These are phyloP conservation scores for Callopanchax toddi DNA, from an alignment of 2,113 vertebrate genomes.

Conservation along the genomic window DNA sequence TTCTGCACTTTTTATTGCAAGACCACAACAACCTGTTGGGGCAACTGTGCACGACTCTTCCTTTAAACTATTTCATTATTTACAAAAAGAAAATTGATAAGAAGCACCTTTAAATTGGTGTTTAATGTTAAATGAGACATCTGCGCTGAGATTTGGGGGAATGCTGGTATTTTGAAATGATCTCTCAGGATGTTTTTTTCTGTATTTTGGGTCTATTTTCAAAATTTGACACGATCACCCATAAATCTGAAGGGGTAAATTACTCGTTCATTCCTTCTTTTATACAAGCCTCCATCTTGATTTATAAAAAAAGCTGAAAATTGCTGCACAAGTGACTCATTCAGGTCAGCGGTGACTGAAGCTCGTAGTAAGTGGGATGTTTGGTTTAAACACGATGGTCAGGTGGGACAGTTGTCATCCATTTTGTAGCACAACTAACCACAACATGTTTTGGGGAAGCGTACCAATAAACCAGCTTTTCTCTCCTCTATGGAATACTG, in stretches of 20 bases:
- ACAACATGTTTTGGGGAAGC: background rate
- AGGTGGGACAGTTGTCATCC: background rate
- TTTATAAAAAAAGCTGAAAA: background rate
- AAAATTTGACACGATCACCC: background rate
- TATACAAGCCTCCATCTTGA: background rate
- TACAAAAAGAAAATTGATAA: background rate
- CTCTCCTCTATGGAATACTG: too few relatives aligned
- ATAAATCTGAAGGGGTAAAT: background rate
- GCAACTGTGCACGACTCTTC: background rate
- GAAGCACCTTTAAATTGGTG: background rate
- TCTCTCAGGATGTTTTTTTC: background rate
- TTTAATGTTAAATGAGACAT: background rate
- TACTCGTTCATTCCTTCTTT: background rate
- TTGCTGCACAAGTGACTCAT: background rate
- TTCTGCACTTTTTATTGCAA: slow-evolving; percentile 4
- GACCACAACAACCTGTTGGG: slow-evolving; percentile 4
- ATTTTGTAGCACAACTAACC: background rate
- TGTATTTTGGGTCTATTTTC: background rate
- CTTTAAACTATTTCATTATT: background rate
- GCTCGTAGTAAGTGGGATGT: background rate
- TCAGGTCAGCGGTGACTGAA: background rate
- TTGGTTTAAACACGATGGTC: background rate
- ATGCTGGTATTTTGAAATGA: too few relatives aligned
- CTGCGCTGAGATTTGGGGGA: too few relatives aligned
- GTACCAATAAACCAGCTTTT: background rate